Base-by-base conservation (phyloP, 1,140 invertebrate genomes). In the Zaprionus taronus region DNA sequence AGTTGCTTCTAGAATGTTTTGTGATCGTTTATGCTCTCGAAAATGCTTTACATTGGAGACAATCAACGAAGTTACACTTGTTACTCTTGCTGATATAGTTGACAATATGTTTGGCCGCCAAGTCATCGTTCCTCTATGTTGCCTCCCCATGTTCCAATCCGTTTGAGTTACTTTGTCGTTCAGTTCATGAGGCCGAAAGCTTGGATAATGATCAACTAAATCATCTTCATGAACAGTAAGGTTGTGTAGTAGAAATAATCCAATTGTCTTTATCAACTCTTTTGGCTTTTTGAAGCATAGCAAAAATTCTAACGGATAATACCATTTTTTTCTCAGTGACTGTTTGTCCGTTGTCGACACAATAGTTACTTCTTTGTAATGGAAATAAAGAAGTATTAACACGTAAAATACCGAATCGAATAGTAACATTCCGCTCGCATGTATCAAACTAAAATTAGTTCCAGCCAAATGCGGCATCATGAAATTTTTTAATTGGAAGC, bases 361-460 rank as follows among this genome's bases (percentile, higher is more conserved):
- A 1, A 17, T 26, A 7, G 17, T 6, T 11, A 31, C 6, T n/a
- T 62, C 38, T 20, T 34, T 70, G 20, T 63, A 41, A 4, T 63
- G 26, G 3, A n/a, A 26, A 58, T 75, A 70, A 1, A 63, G 5
- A 2, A 57, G 6, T 17, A 70, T 17, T 1, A 75, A 9, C 5
- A 44, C 7, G 9, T 75, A 55, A 0, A 75, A 0, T 1, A 70
- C 70, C 0, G 71, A 20, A 79, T 96, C 95, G 2, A 96, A 67
- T 7, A 95, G 82, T 44, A 97, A 78, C 94, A 96, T 95, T 1
- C 95, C 74, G 11, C 95, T 93, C 0, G 96, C 93, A 26, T 72
- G 93, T 63, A 97, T 93, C 66, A 94, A 94, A 63, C 17, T 34
- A 0, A 97, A 95, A 22, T 93, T 91, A 91, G 97, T 96, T 79